A percentile compares a stretch with the other conserved stretches of the same genome.
Conservation (phyloP, 2,888 invertebrate species). For the Torymus texanus region DNA sequence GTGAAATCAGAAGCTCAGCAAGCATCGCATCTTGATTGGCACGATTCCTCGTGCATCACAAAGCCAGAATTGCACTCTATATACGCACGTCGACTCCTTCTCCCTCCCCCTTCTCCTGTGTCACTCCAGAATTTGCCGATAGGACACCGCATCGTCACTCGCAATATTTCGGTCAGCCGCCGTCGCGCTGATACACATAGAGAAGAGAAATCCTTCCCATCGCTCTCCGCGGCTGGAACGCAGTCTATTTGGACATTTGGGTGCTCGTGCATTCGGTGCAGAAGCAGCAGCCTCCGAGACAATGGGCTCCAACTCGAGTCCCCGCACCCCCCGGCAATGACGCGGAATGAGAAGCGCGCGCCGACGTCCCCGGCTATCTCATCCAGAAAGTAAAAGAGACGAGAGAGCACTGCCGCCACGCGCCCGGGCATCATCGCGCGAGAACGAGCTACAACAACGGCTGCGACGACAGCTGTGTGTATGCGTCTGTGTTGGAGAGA, state of each 20-base stretch:
- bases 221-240: slow-evolving; percentile 37
- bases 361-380: slow-evolving; percentile 7
- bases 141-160: neutral
- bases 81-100: slow-evolving; percentile 7
- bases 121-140: slow-evolving; percentile 29
- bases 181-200: neutral
- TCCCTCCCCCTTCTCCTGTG: neutral
- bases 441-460: slow-evolving; percentile 15
- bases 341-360: slow-evolving; percentile 55
- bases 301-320: slow-evolving; percentile 27
- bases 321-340: slow-evolving; percentile 40
- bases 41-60: neutral
- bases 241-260: slow-evolving; percentile 48
- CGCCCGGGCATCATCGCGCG: slow-evolving; percentile 11
- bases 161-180: slow-evolving; percentile 40
- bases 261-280: slow-evolving; percentile 26
- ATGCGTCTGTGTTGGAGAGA: neutral
- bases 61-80: neutral
- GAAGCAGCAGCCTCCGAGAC: slow-evolving; percentile 27
- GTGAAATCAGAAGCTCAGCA: too few species aligned
- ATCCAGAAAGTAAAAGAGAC: neutral
- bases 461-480: slow-evolving; percentile 26
- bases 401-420: too few species aligned
- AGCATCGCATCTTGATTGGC: slow-evolving; percentile 40
- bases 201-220: neutral